Conservation (phyloP, 2,888 invertebrate species). For the Orthosia cruda region DNA sequence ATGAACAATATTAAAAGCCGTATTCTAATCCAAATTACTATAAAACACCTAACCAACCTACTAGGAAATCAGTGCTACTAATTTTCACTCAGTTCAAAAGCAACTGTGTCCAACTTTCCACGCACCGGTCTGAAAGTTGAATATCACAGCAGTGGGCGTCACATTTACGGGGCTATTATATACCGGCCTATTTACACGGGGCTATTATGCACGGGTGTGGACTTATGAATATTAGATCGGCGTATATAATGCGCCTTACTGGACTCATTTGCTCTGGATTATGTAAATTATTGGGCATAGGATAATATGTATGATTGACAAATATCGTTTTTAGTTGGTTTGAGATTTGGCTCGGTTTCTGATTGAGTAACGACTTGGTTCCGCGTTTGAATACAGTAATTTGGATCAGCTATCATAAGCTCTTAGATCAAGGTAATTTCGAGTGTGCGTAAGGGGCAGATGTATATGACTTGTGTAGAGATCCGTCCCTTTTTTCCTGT, state of each 20-base stretch:
- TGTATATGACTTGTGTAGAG: too few species aligned
- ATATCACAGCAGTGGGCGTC: constrained; percentile 29
- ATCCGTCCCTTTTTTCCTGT: too few species aligned
- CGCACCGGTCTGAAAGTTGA: constrained; percentile 41
- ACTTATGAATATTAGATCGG: constrained; percentile 71
- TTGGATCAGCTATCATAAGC: too few species aligned
- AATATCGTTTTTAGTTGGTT: constrained; percentile 43
- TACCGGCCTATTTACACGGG: constrained; percentile 12
- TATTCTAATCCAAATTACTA: too few species aligned
- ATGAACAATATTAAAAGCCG: not conserved
- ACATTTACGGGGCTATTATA: constrained; percentile 32
- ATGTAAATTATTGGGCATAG: constrained; percentile 65
- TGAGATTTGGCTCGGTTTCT: not conserved
- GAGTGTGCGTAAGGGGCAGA: too few species aligned
- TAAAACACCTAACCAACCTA: constrained; percentile 7
- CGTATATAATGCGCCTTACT: constrained; percentile 67
- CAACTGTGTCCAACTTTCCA: constrained; percentile 44
- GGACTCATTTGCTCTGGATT: constrained; percentile 71
- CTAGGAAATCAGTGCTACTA: constrained; percentile 17
- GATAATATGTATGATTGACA: constrained; percentile 41
- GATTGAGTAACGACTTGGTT: constrained; percentile 5
- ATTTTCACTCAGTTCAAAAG: constrained; percentile 43
- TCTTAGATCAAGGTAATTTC: too few species aligned
- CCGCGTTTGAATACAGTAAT: not conserved
- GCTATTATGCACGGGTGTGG: constrained; percentile 43